Evolutionary conservation across 2,113 vertebrate species (phyloP).

Genomic region (Malurus alboscapulatus): DNA sequence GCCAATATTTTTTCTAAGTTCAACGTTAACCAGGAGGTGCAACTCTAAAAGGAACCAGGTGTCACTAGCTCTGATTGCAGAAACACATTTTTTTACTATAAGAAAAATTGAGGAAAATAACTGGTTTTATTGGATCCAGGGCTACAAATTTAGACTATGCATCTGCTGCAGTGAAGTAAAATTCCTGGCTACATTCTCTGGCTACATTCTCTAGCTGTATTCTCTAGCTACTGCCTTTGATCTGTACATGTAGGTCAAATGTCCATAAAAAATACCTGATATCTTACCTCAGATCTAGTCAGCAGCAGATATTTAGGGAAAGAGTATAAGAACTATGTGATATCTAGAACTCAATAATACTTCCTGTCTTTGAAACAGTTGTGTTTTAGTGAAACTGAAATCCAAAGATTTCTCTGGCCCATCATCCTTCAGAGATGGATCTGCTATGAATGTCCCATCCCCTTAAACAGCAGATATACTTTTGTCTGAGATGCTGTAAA

Average conservation of each 20-base stretch:
- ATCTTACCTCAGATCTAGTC: background rate
- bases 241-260: background rate
- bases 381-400: background rate
- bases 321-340: background rate
- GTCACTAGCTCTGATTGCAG: fast-evolving
- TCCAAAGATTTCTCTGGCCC: background rate
- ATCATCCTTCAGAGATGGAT: background rate
- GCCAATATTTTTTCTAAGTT: background rate
- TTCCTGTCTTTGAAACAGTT: background rate
- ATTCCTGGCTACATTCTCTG: background rate
- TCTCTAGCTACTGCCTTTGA: background rate
- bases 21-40: background rate
- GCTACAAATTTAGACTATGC: background rate
- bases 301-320: background rate
- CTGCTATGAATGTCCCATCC: background rate
- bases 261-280: background rate
- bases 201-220: background rate
- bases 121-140: background rate
- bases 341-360: background rate
- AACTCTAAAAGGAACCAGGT: background rate
- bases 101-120: background rate
- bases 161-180: background rate
- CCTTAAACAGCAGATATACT: background rate
- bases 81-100: background rate
- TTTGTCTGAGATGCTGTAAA: background rate